phyloP scores from a whole-genome alignment of 2,113 vertebrate genomes.

The Anas platyrhynchos region DNA sequence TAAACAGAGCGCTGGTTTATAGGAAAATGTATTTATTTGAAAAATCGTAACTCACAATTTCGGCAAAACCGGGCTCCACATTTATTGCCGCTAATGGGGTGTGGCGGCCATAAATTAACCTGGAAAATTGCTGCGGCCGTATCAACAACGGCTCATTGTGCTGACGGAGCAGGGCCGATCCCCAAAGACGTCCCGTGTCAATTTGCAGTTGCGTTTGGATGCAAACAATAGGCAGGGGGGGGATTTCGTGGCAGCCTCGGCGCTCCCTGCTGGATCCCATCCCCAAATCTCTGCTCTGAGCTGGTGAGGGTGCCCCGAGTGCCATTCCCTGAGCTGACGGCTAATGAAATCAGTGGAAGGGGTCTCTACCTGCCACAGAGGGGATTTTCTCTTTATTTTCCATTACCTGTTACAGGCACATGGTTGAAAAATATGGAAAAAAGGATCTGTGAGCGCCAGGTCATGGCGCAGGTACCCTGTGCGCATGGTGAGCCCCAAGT shows the following conservation, averaged over 20 bases:
- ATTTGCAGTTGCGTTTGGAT: background rate
- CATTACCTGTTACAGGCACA: accelerated
- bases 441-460: accelerated
- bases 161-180: constrained; percentile 21
- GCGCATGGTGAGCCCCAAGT: background rate
- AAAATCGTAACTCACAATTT: constrained; percentile 81
- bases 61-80: constrained; percentile 73
- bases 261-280: accelerated
- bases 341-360: background rate
- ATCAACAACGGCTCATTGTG: constrained; percentile 58
- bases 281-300: background rate
- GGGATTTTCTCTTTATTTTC: background rate
- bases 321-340: background rate
- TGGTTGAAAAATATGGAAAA: background rate
- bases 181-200: constrained; percentile 14
- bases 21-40: constrained; percentile 84
- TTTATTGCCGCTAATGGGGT: constrained; percentile 78
- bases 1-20: constrained; percentile 79
- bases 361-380: background rate
- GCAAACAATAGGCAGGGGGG: background rate
- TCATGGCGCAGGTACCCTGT: background rate
- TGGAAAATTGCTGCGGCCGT: constrained; percentile 31
- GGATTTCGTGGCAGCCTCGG: background rate
- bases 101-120: constrained; percentile 71
- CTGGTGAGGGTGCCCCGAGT: background rate